These are phyloP conservation scores for Drosophila parvula DNA, from an alignment of 1,140 invertebrate genomes.

Conservation along the genomic window DNA sequence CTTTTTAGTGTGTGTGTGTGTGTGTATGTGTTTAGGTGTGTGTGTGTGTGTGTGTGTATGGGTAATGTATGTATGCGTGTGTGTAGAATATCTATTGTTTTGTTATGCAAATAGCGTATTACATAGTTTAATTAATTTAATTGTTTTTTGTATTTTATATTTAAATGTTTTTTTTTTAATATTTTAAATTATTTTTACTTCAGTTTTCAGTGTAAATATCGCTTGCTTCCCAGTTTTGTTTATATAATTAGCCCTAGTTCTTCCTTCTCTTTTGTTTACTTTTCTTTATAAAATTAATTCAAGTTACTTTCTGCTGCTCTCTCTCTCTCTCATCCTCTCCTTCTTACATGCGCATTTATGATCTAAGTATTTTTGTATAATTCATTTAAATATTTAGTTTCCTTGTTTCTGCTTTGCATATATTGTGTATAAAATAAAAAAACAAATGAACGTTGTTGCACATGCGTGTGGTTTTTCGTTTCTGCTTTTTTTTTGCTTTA, in stretches of 20 bases:
- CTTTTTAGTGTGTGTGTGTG: conserved; percentile 83
- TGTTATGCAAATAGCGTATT: conserved; percentile 54
- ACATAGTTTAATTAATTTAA: conserved; percentile 56
- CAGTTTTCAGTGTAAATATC: conserved; percentile 61
- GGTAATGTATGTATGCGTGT: conserved; percentile 39
- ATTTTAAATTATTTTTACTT: conserved; percentile 39
- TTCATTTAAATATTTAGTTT: conserved; percentile 78
- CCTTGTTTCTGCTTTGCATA: conserved; percentile 57
- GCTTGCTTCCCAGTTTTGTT: conserved; percentile 65
- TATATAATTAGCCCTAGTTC: conserved; percentile 55
- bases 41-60: conserved; percentile 33
- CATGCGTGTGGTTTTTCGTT: conserved; percentile 24
- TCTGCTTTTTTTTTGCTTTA: conserved; percentile 19
- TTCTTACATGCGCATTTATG: conserved; percentile 18
- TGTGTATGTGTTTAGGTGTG: conserved; percentile 34
- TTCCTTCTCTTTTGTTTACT: conserved; percentile 13
- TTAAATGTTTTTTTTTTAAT: conserved; percentile 4
- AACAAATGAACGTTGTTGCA: conserved; percentile 46
- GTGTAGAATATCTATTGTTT: conserved; percentile 72
- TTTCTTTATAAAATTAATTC: conserved; percentile 44
- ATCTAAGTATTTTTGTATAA: conserved; percentile 69
- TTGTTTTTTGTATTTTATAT: conserved; percentile 36
- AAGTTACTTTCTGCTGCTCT: conserved; percentile 24
- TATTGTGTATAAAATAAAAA: conserved; percentile 51
- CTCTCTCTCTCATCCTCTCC: background rate